phyloP scores from a whole-genome alignment of 1,140 invertebrate genomes.

The Drosophila fuyamai region DNA sequence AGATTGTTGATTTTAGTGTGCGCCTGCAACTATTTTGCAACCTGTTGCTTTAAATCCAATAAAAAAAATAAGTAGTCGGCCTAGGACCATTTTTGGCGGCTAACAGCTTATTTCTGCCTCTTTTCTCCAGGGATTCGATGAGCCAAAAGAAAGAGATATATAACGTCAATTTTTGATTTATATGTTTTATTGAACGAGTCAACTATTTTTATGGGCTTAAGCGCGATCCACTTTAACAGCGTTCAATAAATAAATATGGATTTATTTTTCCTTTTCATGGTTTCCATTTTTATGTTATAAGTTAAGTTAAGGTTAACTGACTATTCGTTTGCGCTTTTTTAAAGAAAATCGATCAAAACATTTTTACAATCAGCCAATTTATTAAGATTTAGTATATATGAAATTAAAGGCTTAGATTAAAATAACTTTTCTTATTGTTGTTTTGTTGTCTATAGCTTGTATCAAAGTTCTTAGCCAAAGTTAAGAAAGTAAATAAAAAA shows the following conservation, averaged over 20 bases:
- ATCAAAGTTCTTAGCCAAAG: too few species aligned
- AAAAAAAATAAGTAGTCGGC: constrained; percentile 39
- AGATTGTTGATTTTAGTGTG: constrained; percentile 15
- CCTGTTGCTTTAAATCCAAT: constrained; percentile 42
- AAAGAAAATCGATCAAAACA: too few species aligned
- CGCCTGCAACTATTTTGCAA: constrained; percentile 69
- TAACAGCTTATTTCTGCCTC: constrained; percentile 33
- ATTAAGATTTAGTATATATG: too few species aligned
- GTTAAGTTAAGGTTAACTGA: too few species aligned
- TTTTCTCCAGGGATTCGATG: constrained; percentile 25
- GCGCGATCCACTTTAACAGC: neutral
- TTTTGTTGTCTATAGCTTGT: too few species aligned
- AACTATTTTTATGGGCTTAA: neutral
- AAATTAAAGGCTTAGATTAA: too few species aligned
- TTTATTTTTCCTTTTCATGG: neutral
- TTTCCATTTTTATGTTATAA: too few species aligned
- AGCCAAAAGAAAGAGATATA: constrained; percentile 31
- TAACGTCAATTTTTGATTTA: constrained; percentile 39
- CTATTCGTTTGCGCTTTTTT: too few species aligned
- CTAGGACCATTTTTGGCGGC: constrained; percentile 63
- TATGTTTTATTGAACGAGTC: constrained; percentile 30
- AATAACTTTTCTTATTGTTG: too few species aligned
- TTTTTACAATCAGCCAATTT: too few species aligned
- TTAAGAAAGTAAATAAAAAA: too few species aligned
- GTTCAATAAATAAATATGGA: neutral